Percentiles rank a stretch among this genome's conserved stretches.
These are phyloP conservation scores for Papilio demoleus DNA, from an alignment of 2,888 invertebrate genomes.

Conservation along the genomic window DNA sequence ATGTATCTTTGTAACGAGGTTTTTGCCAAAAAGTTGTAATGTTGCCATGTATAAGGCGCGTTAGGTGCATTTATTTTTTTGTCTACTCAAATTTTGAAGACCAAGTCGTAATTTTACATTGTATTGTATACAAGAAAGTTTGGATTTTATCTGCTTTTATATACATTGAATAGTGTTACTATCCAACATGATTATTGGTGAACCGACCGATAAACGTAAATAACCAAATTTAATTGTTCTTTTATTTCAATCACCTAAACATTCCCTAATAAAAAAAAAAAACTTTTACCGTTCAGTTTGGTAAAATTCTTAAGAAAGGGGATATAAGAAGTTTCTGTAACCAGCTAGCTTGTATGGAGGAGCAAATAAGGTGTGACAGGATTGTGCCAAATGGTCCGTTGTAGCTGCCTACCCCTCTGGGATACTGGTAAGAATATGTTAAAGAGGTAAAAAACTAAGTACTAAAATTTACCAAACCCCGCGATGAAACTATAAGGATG, in stretches of 20 bases:
- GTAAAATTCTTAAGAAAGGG: too few relatives aligned
- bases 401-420: too few relatives aligned
- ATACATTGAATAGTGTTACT: slow-evolving; percentile 72
- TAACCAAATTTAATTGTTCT: slow-evolving; percentile 59
- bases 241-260: slow-evolving; percentile 45
- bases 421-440: too few relatives aligned
- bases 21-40: slow-evolving; percentile 69
- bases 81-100: slow-evolving; percentile 64
- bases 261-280: not conserved
- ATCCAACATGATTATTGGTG: slow-evolving; percentile 64
- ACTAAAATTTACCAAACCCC: too few relatives aligned
- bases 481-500: not conserved
- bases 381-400: too few relatives aligned
- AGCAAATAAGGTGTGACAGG: too few relatives aligned
- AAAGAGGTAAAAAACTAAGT: too few relatives aligned
- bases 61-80: slow-evolving; percentile 76
- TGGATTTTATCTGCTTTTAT: slow-evolving; percentile 72
- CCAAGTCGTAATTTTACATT: slow-evolving; percentile 44
- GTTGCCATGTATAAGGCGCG: slow-evolving; percentile 75
- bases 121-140: slow-evolving; percentile 49
- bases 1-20: slow-evolving; percentile 47
- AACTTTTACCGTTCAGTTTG: too few relatives aligned
- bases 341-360: too few relatives aligned
- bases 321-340: too few relatives aligned
- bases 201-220: slow-evolving; percentile 69